Evolutionary conservation across 1,140 invertebrate genomes (phyloP).

Genomic region (Dendroctonus valens): DNA sequence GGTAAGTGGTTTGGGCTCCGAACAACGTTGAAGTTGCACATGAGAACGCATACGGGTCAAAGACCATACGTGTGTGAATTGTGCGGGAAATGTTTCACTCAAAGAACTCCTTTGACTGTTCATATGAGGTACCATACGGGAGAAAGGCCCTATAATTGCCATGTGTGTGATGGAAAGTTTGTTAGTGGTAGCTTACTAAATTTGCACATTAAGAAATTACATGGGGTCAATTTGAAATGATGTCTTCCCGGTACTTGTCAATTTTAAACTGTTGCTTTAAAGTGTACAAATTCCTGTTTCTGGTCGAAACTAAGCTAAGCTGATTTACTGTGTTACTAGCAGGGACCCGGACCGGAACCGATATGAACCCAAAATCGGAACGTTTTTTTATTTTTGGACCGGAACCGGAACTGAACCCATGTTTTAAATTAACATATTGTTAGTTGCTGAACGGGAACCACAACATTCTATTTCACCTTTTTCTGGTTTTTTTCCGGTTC

Average conservation of each 20-base stretch:
- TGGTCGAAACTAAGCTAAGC: not conserved
- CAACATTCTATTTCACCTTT: too few relatives aligned
- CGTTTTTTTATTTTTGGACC: not conserved
- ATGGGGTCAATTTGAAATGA: conserved; percentile 25
- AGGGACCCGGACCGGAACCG: not conserved
- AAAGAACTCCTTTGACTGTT: conserved; percentile 41
- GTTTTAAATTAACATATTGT: too few relatives aligned
- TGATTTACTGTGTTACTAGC: not conserved
- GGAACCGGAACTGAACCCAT: too few relatives aligned
- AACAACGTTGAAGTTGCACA: conserved; percentile 64
- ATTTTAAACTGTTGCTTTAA: not conserved
- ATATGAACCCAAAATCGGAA: not conserved
- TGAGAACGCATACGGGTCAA: conserved; percentile 73
- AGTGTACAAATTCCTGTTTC: not conserved
- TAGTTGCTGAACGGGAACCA: too few relatives aligned
- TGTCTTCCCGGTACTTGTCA: not conserved
- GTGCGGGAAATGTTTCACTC: conserved; percentile 62
- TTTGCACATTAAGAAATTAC: conserved; percentile 37
- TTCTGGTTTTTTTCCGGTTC: too few relatives aligned
- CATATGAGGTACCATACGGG: conserved; percentile 58
- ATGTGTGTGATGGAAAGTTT: conserved; percentile 68
- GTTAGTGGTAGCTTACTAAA: conserved; percentile 50
- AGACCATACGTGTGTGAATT: conserved; percentile 69
- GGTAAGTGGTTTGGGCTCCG: conserved; percentile 38
- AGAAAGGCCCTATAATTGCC: conserved; percentile 61